Percentiles rank a stretch among this genome's conserved stretches.
Conservation (phyloP, 2,113 vertebrate species). For the Chiloscyllium plagiosum region DNA sequence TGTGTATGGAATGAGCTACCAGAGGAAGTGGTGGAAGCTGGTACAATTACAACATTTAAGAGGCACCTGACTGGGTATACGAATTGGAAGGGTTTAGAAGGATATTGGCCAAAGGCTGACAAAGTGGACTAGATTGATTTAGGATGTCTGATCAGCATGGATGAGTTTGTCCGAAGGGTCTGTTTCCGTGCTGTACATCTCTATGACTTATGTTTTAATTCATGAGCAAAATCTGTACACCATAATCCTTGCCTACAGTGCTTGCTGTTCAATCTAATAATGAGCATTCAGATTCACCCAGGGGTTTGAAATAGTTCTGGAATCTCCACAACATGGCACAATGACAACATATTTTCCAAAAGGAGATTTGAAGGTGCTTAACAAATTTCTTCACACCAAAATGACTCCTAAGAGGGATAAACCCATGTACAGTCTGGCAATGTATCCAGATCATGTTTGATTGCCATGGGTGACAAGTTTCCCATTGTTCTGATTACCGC, state of each 20-base stretch:
- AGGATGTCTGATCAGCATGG: too few species aligned
- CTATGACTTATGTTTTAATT: background rate
- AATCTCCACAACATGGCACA: background rate
- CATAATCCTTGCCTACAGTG: background rate
- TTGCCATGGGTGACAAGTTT: background rate
- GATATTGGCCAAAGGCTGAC: too few species aligned
- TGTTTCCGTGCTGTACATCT: too few species aligned
- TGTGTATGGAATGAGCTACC: too few species aligned
- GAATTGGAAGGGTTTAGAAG: too few species aligned
- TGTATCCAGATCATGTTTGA: background rate
- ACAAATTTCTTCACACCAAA: background rate
- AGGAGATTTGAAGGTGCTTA: background rate
- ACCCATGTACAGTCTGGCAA: background rate
- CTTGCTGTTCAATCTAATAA: constrained; percentile 7
- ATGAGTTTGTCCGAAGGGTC: too few species aligned
- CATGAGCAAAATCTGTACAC: background rate
- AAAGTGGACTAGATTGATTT: too few species aligned
- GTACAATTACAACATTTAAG: too few species aligned
- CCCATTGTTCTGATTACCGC: background rate
- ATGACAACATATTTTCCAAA: background rate
- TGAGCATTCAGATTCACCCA: background rate
- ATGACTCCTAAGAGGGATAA: background rate
- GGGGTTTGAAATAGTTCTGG: background rate
- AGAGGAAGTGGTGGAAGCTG: too few species aligned
- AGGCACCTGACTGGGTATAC: too few species aligned